These are phyloP conservation scores for Nasonia longicornis DNA, from an alignment of 1,140 invertebrate genomes.

Conservation along the genomic window DNA sequence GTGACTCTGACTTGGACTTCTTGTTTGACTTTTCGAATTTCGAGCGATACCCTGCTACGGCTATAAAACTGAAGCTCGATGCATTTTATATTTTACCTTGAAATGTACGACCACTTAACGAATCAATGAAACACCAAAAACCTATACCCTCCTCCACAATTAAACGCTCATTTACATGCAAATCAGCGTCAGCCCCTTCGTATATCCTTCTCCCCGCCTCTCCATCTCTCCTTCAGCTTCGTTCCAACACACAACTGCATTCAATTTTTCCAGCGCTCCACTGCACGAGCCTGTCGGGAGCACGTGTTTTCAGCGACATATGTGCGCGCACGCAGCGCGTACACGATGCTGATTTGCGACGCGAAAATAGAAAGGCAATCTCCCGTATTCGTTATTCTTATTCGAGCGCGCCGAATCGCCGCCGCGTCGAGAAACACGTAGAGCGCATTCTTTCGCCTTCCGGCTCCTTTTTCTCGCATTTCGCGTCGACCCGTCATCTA, in stretches of 20 bases:
- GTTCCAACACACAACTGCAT: not conserved
- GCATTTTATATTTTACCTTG: no score
- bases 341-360: slow-evolving; percentile 33
- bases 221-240: not conserved
- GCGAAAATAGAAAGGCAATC: slow-evolving; percentile 45
- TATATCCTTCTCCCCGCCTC: not conserved
- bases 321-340: not conserved
- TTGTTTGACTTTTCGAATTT: no score
- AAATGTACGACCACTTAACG: no score
- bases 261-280: not conserved
- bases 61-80: no score
- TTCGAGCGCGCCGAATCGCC: not conserved
- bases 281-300: slow-evolving; percentile 7
- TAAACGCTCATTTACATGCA: not conserved
- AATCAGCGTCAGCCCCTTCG: not conserved
- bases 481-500: not conserved
- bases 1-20: no score
- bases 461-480: not conserved
- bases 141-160: not conserved
- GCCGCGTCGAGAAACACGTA: slow-evolving; percentile 1
- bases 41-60: no score
- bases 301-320: slow-evolving; percentile 20
- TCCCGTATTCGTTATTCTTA: slow-evolving; percentile 22
- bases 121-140: not conserved
- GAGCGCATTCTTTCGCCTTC: slow-evolving; percentile 3